Evolutionary conservation across 2,113 vertebrate genomes (phyloP), one percentile per base, ranked within the genome.

Genomic region (Microcebus tavaratra): DNA sequence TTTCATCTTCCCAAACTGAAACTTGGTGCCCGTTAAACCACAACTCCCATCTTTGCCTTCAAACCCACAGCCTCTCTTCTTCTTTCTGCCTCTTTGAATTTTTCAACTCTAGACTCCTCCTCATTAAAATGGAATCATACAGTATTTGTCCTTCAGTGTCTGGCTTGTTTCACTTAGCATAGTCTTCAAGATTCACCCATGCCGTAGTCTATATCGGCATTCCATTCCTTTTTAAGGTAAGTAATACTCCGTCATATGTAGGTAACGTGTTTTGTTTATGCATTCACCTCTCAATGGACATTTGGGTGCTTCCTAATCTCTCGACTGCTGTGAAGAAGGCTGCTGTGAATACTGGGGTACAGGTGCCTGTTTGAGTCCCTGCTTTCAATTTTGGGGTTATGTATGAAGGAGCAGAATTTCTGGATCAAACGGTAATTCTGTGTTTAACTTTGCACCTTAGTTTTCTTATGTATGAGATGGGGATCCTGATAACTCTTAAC

Each of bases 51-150:
- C 42, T 4, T 0, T 13, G 17, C 42, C 67, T 8, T 10, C 45
- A 48, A 18, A 45, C 18, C 17, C 14, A 2, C n/a, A 50, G 17
- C 21, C 14, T 36, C 27, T 55, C 14, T 25, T 39, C 11, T 25
- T 42, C 88, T 45, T 55, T 63, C 48, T 57, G 0, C 65, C 31
- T 82, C 53, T 48, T 6, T 67, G 50, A 31, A 31, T 36, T 36
- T 29, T 42, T 13, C 55, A 75, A 14, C 53, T 90, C 8, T 27
- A 0, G 5, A 17, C 36, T 8, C 12, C 48, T 45, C 10, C 21
- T 61, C 13, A 21, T 34, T 0, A 21, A 21, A 78, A n/a, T 3
- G 48, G 34, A 39, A n/a, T 39, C 31, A 8, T 25, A 1, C 0
- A 3, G 2, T 31, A 8, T 31, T 27, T 67, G 15, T 39, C 59